Base-by-base conservation (phyloP, 2,113 vertebrate species). In the Phainopepla nitens region DNA sequence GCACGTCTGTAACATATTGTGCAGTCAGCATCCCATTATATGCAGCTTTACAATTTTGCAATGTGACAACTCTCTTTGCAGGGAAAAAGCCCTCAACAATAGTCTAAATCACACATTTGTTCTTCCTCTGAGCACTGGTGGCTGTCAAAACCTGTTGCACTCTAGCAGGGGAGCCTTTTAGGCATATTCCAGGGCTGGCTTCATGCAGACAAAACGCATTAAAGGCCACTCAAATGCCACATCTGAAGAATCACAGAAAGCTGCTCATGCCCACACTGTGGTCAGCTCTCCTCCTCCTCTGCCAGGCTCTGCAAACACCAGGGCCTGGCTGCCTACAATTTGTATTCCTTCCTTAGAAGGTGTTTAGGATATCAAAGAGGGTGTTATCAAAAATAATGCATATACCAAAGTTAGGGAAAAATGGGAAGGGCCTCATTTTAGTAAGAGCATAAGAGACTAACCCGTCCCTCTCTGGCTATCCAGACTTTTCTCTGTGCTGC, bases 131-230 rank as follows among this genome's bases (percentile, higher is more conserved):
- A 78, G 60, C 83, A 13, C 64, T 1, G 4, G 35, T 27, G 35
- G 33, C 15, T 96, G 89, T 93, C 89, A 92, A 93, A 91, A 89
- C 94, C 87, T 95, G 89, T 87, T 95, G 91, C 81, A 51, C 56
- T 72, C 57, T 81, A 13, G 81, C n/a, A 87, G 91, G 93, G 94
- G 87, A 89, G 53, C 83, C 83, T 94, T 95, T 95, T 79, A 95
- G 94, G 29, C 65, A 6, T 42, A 50, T 90, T 92, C 35, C 82
- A 78, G 57, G 42, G 69, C 69, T 94, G 93, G 79, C 90, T 92
- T 42, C 94, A 93, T 25, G 90, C 92, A 90, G 93, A 61, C 72
- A 96, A 83, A 95, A 89, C 3, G 41, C 94, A 96, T 94, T 96
- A 95, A 64, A 93, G 41, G 60, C 92, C 72, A 61, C 76, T 96